Evolutionary conservation across 1,140 invertebrate genomes (phyloP).

Genomic region (Copidosoma floridanum): DNA sequence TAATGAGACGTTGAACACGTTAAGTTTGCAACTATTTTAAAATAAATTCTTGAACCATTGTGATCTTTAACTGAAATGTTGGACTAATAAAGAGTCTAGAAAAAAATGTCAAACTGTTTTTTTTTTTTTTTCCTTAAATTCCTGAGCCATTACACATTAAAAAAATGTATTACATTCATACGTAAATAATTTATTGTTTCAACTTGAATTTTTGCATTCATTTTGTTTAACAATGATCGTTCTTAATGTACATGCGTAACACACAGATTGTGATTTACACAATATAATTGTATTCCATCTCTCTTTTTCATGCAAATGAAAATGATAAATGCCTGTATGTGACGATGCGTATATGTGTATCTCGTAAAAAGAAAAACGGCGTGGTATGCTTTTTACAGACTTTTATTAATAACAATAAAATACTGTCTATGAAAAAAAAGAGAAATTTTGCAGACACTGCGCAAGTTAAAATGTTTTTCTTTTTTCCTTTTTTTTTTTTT

Average conservation of each 20-base stretch:
- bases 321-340: too few species aligned
- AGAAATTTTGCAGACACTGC: constrained; percentile 32
- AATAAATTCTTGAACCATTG: constrained; percentile 37
- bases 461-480: constrained; percentile 6
- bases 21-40: constrained; percentile 40
- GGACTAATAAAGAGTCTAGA: constrained; percentile 39
- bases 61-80: constrained; percentile 40
- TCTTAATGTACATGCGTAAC: too few species aligned
- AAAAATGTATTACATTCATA: too few species aligned
- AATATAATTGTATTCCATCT: neutral
- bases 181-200: too few species aligned
- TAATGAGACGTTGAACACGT: constrained; percentile 26
- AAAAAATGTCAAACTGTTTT: neutral
- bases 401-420: constrained; percentile 55
- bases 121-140: too few species aligned
- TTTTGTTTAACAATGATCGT: too few species aligned
- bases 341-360: neutral
- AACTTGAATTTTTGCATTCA: too few species aligned
- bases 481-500: too few species aligned
- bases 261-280: too few species aligned
- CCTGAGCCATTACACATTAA: too few species aligned
- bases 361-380: constrained; percentile 28
- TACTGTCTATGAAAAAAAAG: constrained; percentile 50
- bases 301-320: neutral
- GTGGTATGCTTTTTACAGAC: constrained; percentile 32